These are phyloP conservation scores for Sylvilagus floridanus DNA, from an alignment of 2,797 vertebrate species.

Conservation along the genomic window DNA sequence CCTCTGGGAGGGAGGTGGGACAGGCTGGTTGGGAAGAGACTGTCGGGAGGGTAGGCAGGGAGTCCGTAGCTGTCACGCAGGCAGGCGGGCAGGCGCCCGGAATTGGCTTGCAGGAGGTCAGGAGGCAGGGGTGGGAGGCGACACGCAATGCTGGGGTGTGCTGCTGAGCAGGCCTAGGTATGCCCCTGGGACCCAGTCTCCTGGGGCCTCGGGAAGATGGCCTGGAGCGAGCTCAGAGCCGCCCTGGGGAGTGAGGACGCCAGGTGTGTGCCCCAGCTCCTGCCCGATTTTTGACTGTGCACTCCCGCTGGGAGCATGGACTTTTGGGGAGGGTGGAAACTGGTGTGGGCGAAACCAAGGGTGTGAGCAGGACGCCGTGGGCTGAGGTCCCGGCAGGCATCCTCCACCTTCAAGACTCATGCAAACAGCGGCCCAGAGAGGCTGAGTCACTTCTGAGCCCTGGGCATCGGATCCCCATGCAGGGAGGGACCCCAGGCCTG, in stretches of 20 bases:
- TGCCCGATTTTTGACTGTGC: neutral
- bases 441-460: neutral
- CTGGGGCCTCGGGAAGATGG: neutral
- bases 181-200: neutral
- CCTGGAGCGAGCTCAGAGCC: neutral
- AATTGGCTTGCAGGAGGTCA: no score
- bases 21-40: neutral
- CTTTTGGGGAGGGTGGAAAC: neutral
- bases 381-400: neutral
- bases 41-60: neutral
- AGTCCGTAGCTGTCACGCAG: neutral
- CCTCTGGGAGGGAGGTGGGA: neutral
- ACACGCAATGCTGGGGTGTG: no score
- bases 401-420: neutral
- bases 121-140: neutral
- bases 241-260: neutral
- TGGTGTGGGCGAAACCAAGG: neutral
- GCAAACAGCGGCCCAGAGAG: neutral
- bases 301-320: neutral
- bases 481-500: neutral
- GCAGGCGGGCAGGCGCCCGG: neutral
- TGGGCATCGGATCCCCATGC: neutral
- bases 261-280: neutral
- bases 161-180: neutral
- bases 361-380: neutral